Conservation (phyloP, 1,140 invertebrate genomes). For the Caenorhabditis brenneri region DNA sequence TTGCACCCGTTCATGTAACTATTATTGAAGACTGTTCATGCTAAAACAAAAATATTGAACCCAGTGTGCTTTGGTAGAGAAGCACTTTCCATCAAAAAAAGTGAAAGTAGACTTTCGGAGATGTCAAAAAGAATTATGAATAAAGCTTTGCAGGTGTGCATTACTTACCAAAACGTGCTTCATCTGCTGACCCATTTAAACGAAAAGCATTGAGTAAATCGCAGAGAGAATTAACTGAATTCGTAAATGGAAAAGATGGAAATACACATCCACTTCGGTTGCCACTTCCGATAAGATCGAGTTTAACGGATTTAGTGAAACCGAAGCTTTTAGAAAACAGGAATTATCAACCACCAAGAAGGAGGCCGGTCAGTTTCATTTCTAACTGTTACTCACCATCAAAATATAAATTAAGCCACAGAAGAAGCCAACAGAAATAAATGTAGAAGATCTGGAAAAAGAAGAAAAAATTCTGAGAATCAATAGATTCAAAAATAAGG, state of each 20-base stretch:
- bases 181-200: conserved; percentile 32
- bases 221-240: conserved; percentile 27
- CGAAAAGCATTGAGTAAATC: neutral
- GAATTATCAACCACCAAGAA: conserved; percentile 43
- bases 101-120: too few species aligned
- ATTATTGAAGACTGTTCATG: too few species aligned
- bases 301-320: conserved; percentile 25
- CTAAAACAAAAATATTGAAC: too few species aligned
- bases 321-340: conserved; percentile 22
- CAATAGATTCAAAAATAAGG: neutral
- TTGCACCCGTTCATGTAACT: too few species aligned
- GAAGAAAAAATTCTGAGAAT: neutral
- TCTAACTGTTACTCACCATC: too few species aligned
- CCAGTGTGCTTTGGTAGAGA: too few species aligned
- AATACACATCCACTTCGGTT: neutral
- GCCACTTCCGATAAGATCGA: neutral
- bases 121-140: too few species aligned
- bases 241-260: conserved; percentile 3
- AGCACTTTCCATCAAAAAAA: neutral
- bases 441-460: neutral
- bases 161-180: conserved; percentile 30
- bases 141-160: conserved; percentile 22
- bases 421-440: neutral
- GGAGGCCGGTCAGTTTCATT: conserved; percentile 6
- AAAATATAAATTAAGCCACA: neutral